phyloP scores from a whole-genome alignment of 2,888 invertebrate species.

The Pristionchus entomophagus region DNA sequence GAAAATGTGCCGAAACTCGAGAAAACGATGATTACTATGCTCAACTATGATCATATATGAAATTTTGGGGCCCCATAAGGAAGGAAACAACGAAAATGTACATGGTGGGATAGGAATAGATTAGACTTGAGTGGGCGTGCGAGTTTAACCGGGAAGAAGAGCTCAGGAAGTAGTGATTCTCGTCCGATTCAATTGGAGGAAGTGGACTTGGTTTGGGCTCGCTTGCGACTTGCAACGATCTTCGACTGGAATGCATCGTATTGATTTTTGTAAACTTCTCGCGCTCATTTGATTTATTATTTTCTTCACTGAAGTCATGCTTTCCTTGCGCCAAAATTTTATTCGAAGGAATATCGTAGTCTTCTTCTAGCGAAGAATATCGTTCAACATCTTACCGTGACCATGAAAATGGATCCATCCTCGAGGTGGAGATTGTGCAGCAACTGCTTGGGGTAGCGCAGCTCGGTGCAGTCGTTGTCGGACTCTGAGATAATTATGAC shows the following conservation, averaged over 20 bases:
- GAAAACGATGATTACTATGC: background rate
- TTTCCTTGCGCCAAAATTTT: no score
- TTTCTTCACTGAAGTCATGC: no score
- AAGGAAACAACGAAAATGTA: background rate
- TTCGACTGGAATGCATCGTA: constrained; percentile 40
- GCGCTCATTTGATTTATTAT: no score
- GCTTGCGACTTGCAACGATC: constrained; percentile 37
- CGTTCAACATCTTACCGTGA: constrained; percentile 64
- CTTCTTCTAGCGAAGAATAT: no score
- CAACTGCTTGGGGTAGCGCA: constrained; percentile 63
- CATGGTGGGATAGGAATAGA: background rate
- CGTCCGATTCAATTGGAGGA: constrained; percentile 40
- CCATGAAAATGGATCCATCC: constrained; percentile 74
- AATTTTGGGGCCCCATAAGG: background rate
- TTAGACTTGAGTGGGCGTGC: background rate
- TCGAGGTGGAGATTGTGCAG: constrained; percentile 73
- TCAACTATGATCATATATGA: background rate
- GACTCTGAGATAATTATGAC: no score
- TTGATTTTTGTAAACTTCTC: no score
- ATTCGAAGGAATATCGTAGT: no score
- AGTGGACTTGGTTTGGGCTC: constrained; percentile 33
- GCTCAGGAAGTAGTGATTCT: constrained; percentile 2
- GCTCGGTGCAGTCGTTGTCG: constrained; percentile 52
- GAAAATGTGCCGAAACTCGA: background rate
- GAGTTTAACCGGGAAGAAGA: background rate